Percentiles rank a stretch among this genome's conserved stretches.
phyloP scores from a whole-genome alignment of 2,113 vertebrate genomes.

The Chunga burmeisteri region DNA sequence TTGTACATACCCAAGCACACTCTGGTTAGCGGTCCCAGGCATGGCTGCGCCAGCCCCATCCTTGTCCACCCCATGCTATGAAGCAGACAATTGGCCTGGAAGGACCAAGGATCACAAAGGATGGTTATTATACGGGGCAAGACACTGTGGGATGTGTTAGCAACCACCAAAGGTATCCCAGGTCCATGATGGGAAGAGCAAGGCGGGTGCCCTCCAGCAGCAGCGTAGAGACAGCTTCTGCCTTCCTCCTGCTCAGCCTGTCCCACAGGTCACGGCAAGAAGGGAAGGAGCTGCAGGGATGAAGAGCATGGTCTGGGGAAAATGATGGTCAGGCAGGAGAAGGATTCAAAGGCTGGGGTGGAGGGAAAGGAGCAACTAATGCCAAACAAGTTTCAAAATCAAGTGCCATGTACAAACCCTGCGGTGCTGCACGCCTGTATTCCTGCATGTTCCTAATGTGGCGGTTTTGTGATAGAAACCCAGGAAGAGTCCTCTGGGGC shows the following conservation, averaged over 20 bases:
- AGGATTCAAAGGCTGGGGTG: neutral
- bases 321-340: neutral
- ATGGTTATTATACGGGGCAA: neutral
- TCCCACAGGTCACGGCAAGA: neutral
- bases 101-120: neutral
- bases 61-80: neutral
- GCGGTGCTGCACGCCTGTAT: neutral
- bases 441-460: neutral
- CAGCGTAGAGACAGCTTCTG: rapidly evolving
- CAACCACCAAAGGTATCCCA: neutral
- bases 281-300: neutral
- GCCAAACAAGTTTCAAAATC: neutral
- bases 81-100: neutral
- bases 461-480: neutral
- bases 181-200: neutral
- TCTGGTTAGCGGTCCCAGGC: neutral
- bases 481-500: neutral
- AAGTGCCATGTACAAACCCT: neutral
- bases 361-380: neutral
- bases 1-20: neutral
- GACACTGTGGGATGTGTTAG: neutral
- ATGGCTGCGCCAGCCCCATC: neutral
- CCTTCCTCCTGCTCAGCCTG: neutral
- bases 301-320: neutral
- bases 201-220: neutral